A percentile compares a stretch with the other conserved stretches of the same genome.
These are phyloP conservation scores for Tenrec ecaudatus DNA, from an alignment of 2,113 vertebrate genomes.

Conservation along the genomic window DNA sequence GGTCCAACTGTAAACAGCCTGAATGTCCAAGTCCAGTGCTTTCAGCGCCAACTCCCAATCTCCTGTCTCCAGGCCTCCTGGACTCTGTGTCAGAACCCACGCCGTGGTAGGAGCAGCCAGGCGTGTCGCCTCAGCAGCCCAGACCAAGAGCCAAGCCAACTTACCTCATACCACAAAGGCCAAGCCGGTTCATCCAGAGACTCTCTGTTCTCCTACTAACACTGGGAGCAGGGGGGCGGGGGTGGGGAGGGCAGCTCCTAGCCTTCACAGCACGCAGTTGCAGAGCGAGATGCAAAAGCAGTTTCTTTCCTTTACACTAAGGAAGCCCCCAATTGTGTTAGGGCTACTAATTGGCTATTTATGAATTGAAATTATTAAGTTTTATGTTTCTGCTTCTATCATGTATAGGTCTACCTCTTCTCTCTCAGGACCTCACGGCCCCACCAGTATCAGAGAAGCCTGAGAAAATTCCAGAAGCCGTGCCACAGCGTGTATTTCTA, in stretches of 20 bases:
- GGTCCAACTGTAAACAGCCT: constrained; percentile 42
- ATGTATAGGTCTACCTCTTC: not conserved
- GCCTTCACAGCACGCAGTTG: not conserved
- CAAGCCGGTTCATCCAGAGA: constrained; percentile 37
- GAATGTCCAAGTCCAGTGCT: constrained; percentile 52
- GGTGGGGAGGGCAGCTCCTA: not conserved
- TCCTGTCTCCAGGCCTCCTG: constrained; percentile 47
- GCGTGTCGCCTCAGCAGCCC: constrained; percentile 56
- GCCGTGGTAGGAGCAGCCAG: constrained; percentile 64
- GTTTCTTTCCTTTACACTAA: constrained; percentile 18
- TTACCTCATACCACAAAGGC: not conserved
- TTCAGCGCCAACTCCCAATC: constrained; percentile 26
- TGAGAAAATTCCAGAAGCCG: not conserved
- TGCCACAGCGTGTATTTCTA: not conserved
- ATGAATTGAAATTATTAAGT: not conserved
- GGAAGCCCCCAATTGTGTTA: not conserved
- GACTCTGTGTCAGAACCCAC: constrained; percentile 59
- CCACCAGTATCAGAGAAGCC: not conserved
- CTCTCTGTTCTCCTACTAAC: constrained; percentile 54
- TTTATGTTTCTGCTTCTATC: not conserved
- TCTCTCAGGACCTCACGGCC: not conserved
- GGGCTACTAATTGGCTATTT: not conserved
- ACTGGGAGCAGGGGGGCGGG: not conserved
- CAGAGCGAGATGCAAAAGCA: constrained; percentile 44
- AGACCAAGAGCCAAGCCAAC: not conserved